phyloP scores from a whole-genome alignment of 2,113 vertebrate species.

The Phaethon lepturus region DNA sequence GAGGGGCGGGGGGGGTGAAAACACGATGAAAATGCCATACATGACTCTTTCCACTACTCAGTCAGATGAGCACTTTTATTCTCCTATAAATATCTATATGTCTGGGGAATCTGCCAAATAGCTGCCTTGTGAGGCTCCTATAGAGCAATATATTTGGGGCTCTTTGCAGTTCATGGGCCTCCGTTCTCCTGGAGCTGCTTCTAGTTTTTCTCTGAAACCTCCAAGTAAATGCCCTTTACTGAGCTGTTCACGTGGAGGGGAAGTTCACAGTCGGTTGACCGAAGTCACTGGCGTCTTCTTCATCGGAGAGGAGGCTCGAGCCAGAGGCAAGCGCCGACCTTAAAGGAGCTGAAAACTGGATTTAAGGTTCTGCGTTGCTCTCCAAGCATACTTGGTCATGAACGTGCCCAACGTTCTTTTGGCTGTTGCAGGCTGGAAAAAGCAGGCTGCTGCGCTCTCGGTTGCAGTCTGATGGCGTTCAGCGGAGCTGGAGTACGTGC shows the following conservation, averaged over 20 bases:
- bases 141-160: background rate
- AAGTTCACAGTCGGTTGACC: background rate
- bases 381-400: background rate
- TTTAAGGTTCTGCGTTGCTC: background rate
- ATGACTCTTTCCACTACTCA: slow-evolving; percentile 55
- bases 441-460: background rate
- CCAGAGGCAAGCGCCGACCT: background rate
- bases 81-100: slow-evolving; percentile 61
- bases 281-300: background rate
- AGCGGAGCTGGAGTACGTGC: background rate
- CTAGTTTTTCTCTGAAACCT: background rate
- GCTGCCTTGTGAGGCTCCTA: slow-evolving; percentile 35
- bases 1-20: background rate
- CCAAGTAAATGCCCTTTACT: background rate
- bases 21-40: slow-evolving; percentile 52
- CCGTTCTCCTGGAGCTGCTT: background rate
- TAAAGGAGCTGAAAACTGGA: background rate
- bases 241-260: background rate
- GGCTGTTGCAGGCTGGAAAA: background rate
- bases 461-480: background rate
- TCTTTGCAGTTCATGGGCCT: background rate
- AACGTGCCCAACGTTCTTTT: accelerated
- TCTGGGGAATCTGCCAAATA: slow-evolving; percentile 55
- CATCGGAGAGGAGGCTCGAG: background rate
- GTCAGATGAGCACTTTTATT: slow-evolving; percentile 53